Evolutionary conservation across 2,113 vertebrate genomes (phyloP).

Genomic region (Nesoenas mayeri): DNA sequence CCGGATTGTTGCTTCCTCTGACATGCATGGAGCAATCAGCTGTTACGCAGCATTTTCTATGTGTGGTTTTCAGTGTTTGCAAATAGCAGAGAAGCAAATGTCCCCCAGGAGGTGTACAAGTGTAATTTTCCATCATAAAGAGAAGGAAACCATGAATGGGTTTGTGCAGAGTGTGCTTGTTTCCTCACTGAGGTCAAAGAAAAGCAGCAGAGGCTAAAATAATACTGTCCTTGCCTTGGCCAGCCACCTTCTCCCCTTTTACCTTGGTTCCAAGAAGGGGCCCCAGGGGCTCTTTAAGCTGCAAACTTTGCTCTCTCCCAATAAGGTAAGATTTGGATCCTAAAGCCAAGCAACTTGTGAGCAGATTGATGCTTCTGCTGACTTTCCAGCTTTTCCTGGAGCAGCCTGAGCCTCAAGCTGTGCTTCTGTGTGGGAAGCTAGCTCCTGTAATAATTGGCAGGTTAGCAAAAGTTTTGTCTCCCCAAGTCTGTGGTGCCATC

Average conservation of each 20-base stretch:
- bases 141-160: background rate
- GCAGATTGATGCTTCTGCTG: background rate
- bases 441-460: background rate
- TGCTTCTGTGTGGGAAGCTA: background rate
- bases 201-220: background rate
- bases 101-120: background rate
- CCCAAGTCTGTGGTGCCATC: background rate
- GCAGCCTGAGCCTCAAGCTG: background rate
- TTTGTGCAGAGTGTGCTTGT: background rate
- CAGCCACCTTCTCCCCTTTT: background rate
- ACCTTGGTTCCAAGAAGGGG: background rate
- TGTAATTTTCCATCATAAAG: background rate
- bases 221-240: background rate
- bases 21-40: rapidly evolving
- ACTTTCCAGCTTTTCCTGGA: background rate
- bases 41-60: background rate
- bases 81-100: background rate
- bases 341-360: background rate
- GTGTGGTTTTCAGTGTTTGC: background rate
- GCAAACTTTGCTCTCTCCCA: background rate
- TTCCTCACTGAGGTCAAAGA: background rate
- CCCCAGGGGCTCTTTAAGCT: background rate
- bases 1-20: background rate
- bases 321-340: background rate
- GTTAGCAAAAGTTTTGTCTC: background rate